Evolutionary conservation across 35 echinoderm and acorn worm genomes (phyloP).

Genomic region (Heliocidaris tuberculata): DNA sequence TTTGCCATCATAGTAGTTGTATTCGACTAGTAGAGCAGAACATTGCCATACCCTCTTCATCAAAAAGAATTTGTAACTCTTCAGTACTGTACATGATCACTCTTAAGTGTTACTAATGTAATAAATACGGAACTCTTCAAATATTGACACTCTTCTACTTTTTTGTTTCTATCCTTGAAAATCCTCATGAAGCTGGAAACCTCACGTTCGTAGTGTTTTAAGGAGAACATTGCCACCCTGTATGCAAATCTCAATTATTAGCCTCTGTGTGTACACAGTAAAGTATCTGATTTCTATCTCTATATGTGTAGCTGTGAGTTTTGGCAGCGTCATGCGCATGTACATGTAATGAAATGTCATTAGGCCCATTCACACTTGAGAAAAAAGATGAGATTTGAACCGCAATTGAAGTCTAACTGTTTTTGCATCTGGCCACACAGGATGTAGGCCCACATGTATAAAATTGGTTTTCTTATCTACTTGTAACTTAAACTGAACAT

Average conservation of each 20-base stretch:
- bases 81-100: background rate
- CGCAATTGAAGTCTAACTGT: no score
- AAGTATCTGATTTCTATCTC: background rate
- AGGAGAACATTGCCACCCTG: background rate
- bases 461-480: no score
- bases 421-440: no score
- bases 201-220: background rate
- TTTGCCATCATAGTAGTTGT: background rate
- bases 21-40: background rate
- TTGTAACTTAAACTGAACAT: no score
- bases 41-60: background rate
- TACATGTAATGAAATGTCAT: background rate
- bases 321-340: background rate
- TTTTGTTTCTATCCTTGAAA: background rate
- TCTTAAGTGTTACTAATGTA: background rate
- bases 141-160: background rate
- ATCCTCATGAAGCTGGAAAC: background rate
- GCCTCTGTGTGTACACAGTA: background rate
- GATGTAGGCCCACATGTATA: no score
- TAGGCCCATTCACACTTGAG: no score
- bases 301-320: background rate
- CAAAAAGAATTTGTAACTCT: background rate
- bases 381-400: no score
- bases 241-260: background rate
- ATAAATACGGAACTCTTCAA: background rate